Evolutionary conservation across 2,113 vertebrate species (phyloP).

Genomic region (Rallus limicola): DNA sequence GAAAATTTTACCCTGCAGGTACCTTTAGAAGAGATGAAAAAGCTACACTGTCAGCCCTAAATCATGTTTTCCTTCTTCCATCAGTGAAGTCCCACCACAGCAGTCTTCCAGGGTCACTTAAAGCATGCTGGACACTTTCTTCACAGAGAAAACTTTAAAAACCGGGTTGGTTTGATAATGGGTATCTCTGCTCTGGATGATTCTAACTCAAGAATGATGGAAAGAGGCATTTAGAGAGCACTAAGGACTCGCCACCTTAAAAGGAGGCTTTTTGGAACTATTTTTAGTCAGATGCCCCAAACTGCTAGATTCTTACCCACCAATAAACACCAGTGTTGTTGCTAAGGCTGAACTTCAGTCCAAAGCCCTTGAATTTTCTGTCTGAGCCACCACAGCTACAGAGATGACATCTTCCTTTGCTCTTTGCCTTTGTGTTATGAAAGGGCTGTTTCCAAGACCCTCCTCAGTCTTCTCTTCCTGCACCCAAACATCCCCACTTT

Average conservation of each 20-base stretch:
- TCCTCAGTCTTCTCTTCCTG: neutral
- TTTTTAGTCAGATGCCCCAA: neutral
- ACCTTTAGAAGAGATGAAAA: neutral
- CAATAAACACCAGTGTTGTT: neutral
- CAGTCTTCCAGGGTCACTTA: neutral
- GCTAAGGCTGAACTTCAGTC: neutral
- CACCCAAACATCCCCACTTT: neutral
- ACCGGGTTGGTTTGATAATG: neutral
- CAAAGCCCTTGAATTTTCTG: neutral
- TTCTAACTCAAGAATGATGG: neutral
- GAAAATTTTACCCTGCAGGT: slow-evolving; percentile 12
- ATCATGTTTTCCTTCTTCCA: neutral
- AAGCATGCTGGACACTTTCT: neutral
- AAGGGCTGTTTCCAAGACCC: neutral
- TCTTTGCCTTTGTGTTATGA: neutral
- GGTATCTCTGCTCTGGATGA: neutral
- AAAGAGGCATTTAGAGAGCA: neutral
- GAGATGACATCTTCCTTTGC: neutral
- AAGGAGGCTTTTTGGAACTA: neutral
- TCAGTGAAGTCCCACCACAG: neutral
- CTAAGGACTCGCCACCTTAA: neutral
- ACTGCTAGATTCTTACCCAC: neutral
- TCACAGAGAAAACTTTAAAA: neutral
- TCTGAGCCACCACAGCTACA: neutral
- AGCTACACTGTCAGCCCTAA: neutral